A percentile compares a stretch with the other conserved stretches of the same genome.
phyloP scores from a whole-genome alignment of 1,140 invertebrate species.

The Tetramorium parvispinum region DNA sequence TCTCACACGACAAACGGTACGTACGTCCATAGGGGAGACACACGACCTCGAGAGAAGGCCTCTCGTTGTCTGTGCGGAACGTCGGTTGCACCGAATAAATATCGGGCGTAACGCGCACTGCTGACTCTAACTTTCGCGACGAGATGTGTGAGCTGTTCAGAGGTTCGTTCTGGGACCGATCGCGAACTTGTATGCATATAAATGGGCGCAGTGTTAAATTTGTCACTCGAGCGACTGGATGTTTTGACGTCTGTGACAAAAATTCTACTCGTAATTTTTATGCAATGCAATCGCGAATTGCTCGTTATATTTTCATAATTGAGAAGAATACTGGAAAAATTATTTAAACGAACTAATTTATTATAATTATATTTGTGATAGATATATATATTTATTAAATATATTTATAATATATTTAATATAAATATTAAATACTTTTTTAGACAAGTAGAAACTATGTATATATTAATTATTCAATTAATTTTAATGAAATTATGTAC shows the following conservation, averaged over 20 bases:
- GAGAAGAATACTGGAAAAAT: neutral
- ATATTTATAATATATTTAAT: no score
- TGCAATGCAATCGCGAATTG: neutral
- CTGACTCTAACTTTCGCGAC: constrained; percentile 24
- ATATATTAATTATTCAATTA: neutral
- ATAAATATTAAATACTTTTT: neutral
- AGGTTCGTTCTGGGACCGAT: constrained; percentile 49
- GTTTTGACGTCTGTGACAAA: neutral
- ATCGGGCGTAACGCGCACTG: constrained; percentile 19
- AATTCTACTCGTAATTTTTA: neutral
- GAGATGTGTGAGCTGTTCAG: constrained; percentile 17
- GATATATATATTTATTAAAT: no score
- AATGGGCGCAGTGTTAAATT: constrained; percentile 1
- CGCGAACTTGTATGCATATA: constrained; percentile 25
- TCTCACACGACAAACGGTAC: constrained; percentile 52
- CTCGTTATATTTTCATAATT: neutral
- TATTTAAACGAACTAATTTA: neutral
- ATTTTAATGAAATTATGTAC: neutral
- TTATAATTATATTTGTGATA: neutral
- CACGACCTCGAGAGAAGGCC: constrained; percentile 50
- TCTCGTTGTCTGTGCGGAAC: constrained; percentile 2
- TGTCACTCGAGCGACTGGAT: neutral
- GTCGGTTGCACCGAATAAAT: constrained; percentile 48
- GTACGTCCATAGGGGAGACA: constrained; percentile 56
- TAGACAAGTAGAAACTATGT: neutral